Conservation (phyloP, 2,797 vertebrate genomes). For the Catharus ustulatus region DNA sequence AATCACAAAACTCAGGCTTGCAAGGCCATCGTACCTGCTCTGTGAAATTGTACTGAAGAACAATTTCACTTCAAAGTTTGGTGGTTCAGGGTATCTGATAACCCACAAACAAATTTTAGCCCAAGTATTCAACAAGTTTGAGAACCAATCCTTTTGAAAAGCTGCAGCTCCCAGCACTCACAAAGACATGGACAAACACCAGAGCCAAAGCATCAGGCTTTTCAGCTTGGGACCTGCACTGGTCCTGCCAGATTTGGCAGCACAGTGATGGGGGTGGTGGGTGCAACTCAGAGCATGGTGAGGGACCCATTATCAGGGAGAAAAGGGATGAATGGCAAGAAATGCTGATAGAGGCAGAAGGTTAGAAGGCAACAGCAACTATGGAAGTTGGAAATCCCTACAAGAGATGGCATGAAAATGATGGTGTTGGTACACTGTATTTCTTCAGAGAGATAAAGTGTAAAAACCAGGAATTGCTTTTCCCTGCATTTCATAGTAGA, state of each 20-base stretch:
- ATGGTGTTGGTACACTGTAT: neutral
- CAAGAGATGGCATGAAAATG: neutral
- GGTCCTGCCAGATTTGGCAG: neutral
- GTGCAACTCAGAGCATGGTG: neutral
- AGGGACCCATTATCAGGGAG: neutral
- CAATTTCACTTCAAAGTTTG: neutral
- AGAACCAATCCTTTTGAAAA: neutral
- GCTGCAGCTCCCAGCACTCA: neutral
- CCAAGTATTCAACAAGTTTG: neutral
- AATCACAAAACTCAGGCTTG: neutral
- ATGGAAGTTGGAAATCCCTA: neutral
- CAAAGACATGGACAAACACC: neutral
- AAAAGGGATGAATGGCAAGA: neutral
- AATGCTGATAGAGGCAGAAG: neutral
- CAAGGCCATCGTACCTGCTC: neutral
- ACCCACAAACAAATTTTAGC: neutral
- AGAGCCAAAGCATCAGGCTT: neutral
- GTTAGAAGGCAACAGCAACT: neutral
- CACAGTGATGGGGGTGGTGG: neutral
- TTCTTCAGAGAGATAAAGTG: neutral
- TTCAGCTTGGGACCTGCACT: neutral
- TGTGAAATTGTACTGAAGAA: neutral
- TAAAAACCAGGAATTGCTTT: neutral
- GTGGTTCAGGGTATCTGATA: neutral
- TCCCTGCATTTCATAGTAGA: neutral